Base-by-base conservation (phyloP, 2,888 invertebrate species). In the Pheosia gnoma region DNA sequence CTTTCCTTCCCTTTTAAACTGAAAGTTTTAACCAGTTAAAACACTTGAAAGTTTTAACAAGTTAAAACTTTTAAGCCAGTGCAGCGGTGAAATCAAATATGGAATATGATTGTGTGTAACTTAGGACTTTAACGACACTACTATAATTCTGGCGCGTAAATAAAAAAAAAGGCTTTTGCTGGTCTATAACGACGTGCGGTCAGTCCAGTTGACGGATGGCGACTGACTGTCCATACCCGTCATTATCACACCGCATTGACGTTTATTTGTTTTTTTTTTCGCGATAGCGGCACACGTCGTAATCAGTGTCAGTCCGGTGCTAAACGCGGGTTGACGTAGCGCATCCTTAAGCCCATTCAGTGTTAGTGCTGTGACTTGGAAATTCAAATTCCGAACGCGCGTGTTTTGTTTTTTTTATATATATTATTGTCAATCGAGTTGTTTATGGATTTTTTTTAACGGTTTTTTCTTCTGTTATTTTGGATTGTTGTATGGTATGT, bases 221-320 rank as follows among this genome's bases (percentile, higher is more conserved):
- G 65, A 75, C 75, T 75, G 65, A 75, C 75, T 75, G 59, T 9
- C 71, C 57, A 67, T 72, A 75, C 67, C 75, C 72, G 65, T 59
- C 78, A 79, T 70, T 70, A 77, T 75, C 75, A 73, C 74, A 68
- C 49, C 63, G 25, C 36, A 66, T 63, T 59, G 69, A 75, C 67
- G 71, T 80, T 81, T 87, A 85, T 88, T 86, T 90, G 82, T 88
- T 74, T 88, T 81, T 85, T 82, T 82, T 86, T 87, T 84, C 79
- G 76, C 84, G 87, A 88, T 90, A 87, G 88, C 81, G 72, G 73
- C 65, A 61, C 67, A 73, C 45, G 62, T 73, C 70, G 77, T 81
- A 87, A 84, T 88, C 86, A 89, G 89, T 90, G 70, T 80, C 73
- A 76, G 75, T 79, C 74, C 73, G 81, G 75, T 80, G 75, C 65